Evolutionary conservation across 2,113 vertebrate species (phyloP), one percentile per base, ranked within the genome.

Genomic region (Felis chaus): DNA sequence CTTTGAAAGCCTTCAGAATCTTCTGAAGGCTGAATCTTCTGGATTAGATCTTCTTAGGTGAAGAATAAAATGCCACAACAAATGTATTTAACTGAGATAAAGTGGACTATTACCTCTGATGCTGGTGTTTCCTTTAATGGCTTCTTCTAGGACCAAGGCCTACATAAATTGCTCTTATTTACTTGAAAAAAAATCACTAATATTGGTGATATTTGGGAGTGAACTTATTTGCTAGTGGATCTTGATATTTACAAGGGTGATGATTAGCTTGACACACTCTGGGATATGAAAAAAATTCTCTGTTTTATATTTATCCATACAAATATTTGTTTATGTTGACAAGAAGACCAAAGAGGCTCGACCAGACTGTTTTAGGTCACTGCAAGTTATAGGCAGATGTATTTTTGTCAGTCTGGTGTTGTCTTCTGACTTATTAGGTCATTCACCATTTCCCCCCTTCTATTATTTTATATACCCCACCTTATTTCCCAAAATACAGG

Each of bases 1-100:
- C 33, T 88, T 78, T 73, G 31, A 94, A 93, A 84, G 21, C 7
- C 10, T 68, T 95, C 36, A 88, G 5, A 84, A 69, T 82, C 41
- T 41, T 41, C 41, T 41, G 41, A 41, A 41, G 41, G 41, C 41
- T 41, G 41, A 41, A 41, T 41, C 41, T 41, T 41, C 41, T 41
- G 41, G 5, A 79, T 93, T 89, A 93, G 5, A 68, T 89, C 21
- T 78, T 97, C 27, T 78, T 96, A 74, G 10, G 57, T 88, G 23
- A 85, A 80, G 25, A 89, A 84, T 82, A 89, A 83, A 92, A 92
- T 74, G 13, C 11, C 36, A 74, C 29, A 89, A 65, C 19, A 91
- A 85, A 73, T 96, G 4, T 73, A 53, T 89, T 74, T 92, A 89
- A 94, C 27, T 69, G 7, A 88, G 82, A 27, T 68, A 87, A 85